phyloP scores from a whole-genome alignment of 2,797 vertebrate species.

The Chromobotia macracanthus region DNA sequence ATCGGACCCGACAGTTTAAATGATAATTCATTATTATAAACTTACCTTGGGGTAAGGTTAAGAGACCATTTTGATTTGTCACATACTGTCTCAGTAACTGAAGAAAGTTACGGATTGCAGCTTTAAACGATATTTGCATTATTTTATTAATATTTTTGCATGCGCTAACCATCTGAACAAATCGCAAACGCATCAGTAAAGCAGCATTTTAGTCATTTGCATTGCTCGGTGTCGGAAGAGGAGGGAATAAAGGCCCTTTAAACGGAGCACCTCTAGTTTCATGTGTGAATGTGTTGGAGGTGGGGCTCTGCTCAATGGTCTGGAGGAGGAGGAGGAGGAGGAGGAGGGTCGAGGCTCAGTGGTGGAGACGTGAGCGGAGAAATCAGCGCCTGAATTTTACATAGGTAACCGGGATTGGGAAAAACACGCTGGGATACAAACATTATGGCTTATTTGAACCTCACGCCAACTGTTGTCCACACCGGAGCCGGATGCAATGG shows the following conservation, averaged over 20 bases:
- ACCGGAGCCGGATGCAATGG: not conserved
- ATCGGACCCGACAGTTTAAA: too few relatives aligned
- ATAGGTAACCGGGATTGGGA: conserved; percentile 3
- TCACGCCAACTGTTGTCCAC: not conserved
- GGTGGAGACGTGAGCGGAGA: conserved; percentile 27
- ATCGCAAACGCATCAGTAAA: too few relatives aligned
- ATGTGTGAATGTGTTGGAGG: conserved; percentile 30
- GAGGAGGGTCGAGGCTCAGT: conserved; percentile 30
- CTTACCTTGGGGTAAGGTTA: too few relatives aligned
- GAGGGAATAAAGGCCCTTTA: not conserved
- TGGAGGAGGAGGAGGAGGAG: not conserved
- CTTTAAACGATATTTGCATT: too few relatives aligned
- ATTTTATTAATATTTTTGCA: too few relatives aligned
- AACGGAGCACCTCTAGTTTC: not conserved
- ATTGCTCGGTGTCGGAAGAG: not conserved
- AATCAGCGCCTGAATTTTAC: conserved; percentile 13
- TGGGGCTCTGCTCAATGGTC: conserved; percentile 40
- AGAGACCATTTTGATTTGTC: too few relatives aligned
- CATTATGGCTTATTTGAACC: not conserved
- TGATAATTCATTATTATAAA: too few relatives aligned
- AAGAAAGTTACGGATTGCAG: too few relatives aligned
- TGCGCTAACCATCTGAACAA: not conserved
- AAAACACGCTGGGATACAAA: conserved; percentile 20
- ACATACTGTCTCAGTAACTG: too few relatives aligned
- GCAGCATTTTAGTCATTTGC: not conserved